A percentile compares a stretch with the other conserved stretches of the same genome.
These are phyloP conservation scores for Elgaria multicarinata DNA, from an alignment of 2,113 vertebrate species.

Conservation along the genomic window DNA sequence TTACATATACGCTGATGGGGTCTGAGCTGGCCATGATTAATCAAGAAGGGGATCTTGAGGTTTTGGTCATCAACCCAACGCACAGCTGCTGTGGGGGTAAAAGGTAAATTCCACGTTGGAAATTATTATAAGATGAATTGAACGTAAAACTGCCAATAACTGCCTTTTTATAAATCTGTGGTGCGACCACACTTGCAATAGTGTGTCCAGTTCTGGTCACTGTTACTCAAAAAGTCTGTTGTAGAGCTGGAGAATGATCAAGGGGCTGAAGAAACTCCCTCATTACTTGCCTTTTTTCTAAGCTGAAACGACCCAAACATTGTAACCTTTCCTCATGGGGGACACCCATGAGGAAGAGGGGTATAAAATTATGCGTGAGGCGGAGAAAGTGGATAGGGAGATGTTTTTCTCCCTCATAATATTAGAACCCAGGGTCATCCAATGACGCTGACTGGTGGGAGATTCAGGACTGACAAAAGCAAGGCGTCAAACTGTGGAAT, in stretches of 20 bases:
- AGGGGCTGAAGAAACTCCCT: background rate
- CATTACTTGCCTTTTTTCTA: background rate
- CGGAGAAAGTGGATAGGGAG: background rate
- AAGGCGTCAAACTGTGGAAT: background rate
- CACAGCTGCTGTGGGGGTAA: background rate
- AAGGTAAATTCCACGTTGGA: background rate
- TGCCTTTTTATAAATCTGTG: background rate
- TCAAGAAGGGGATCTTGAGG: background rate
- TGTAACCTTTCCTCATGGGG: too few relatives aligned
- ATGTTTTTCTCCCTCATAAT: background rate
- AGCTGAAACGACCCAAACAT: background rate
- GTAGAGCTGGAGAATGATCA: background rate
- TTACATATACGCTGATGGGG: background rate
- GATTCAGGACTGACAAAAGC: too few relatives aligned
- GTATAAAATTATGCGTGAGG: background rate
- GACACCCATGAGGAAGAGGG: too few relatives aligned
- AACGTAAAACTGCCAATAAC: background rate
- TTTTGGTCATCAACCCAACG: background rate
- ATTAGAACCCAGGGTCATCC: background rate
- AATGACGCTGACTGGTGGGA: background rate
- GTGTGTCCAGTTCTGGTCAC: background rate
- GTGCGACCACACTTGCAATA: background rate
- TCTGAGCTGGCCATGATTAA: background rate
- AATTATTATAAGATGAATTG: background rate
- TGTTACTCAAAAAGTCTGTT: background rate